Evolutionary conservation across 2,797 vertebrate genomes (phyloP), one percentile per base, ranked within the genome.

Genomic region (Aplochiton taeniatus): DNA sequence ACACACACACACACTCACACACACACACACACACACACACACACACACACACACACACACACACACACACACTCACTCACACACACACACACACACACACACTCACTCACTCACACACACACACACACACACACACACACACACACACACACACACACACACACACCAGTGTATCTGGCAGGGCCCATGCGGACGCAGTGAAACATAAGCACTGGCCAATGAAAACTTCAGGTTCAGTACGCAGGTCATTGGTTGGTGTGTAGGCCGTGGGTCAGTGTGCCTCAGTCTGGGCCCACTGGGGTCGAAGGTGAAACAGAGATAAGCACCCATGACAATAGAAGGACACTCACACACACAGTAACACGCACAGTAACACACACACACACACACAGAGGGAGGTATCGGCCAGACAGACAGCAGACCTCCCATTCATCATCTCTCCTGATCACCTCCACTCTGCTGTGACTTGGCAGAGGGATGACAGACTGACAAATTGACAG

Each of bases 201-300:
- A 77, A 83, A 83, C 70, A 54, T 77, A 81, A 87, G 87, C 78
- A 81, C 13, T 56, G 72, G 79, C 86, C 83, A 87, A 85, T 84
- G 76, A 79, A 87, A 89, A 80, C 74, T 0, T 1, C 47, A 77
- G 18, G 52, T 54, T 31, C 2, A 31, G 31, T 31, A 31, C 53
- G 43, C 76, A 83, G 80, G 81, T 82, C 82, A 77, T 75, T 68
- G 75, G 83, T 85, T 79, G 82, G 76, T 71, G 45, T 80, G 77
- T 44, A 41, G 19, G 58, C 31, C 6, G 6, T 31, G 60, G 79
- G 74, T 83, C 74, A 70, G 9, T 62, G 31, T 31, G 31, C 31
- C 31, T 31, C 2, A 31, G 6, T 31, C 31, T 31, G 31, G 31
- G 31, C 31, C 2, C 6, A 31, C 31, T 6, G 31, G 31, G 31